Conservation (phyloP, 92 coral and sea anemone genomes). For the Parazoanthus darwini region DNA sequence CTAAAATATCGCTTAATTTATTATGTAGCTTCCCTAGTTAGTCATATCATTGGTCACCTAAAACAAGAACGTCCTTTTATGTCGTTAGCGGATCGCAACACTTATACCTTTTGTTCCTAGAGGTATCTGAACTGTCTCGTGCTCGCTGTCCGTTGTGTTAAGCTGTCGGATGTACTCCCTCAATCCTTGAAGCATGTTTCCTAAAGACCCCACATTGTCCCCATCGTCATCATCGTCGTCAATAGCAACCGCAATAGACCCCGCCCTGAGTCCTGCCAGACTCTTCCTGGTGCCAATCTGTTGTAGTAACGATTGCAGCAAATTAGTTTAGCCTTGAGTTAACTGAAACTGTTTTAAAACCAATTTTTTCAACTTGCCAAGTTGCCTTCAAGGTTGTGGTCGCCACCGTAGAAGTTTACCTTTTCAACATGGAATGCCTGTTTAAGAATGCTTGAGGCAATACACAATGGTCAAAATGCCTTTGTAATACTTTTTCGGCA, state of each 20-base stretch:
- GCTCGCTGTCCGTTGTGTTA: background rate
- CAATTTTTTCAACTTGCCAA: no score
- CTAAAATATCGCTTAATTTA: no score
- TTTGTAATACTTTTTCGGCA: no score
- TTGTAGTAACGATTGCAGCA: background rate
- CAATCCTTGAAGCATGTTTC: conserved; percentile 34
- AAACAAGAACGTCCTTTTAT: background rate
- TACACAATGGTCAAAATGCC: no score
- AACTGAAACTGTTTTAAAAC: no score
- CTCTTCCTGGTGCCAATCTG: conserved; percentile 43
- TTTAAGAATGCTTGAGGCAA: no score
- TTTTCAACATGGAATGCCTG: no score
- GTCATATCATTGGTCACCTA: background rate
- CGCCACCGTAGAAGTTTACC: background rate
- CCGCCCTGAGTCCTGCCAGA: conserved; percentile 14
- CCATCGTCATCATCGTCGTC: background rate
- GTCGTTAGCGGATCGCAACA: background rate
- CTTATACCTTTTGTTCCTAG: conserved; percentile 2
- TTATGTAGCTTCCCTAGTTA: background rate
- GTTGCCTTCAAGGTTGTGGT: no score
- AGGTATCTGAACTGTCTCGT: conserved; percentile 1
- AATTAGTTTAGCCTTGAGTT: background rate
- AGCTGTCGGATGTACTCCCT: conserved; percentile 2
- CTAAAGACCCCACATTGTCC: background rate
- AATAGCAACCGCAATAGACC: conserved; percentile 4